Conservation (phyloP, 2,797 vertebrate species). For the Coregonus sp. region DNA sequence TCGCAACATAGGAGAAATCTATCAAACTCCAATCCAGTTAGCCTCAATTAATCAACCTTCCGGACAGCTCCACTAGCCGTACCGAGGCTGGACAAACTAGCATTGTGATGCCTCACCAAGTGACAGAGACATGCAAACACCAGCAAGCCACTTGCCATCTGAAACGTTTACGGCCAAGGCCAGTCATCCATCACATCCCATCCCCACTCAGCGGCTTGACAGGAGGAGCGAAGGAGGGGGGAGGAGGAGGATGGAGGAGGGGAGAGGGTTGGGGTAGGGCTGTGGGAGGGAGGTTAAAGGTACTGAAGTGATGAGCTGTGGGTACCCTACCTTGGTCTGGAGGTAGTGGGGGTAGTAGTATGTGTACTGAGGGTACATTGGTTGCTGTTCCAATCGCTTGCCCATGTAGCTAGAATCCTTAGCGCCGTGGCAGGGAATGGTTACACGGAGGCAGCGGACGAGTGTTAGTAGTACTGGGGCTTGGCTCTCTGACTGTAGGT, state of each 20-base stretch:
- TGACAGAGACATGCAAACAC: slow-evolving; percentile 51
- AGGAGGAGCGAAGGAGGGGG: neutral
- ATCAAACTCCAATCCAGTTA: neutral
- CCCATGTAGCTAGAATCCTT: slow-evolving; percentile 99
- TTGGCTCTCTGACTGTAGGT: slow-evolving; percentile 50
- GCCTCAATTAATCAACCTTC: neutral
- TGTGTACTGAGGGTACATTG: slow-evolving; percentile 99
- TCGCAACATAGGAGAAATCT: neutral
- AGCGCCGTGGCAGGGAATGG: slow-evolving; percentile 87
- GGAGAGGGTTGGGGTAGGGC: neutral
- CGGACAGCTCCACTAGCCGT: neutral
- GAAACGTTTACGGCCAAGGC: slow-evolving; percentile 64
- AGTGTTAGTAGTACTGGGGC: slow-evolving; percentile 28
- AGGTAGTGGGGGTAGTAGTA: slow-evolving; percentile 98
- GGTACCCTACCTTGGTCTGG: slow-evolving; percentile 90
- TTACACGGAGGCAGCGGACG: slow-evolving; percentile 54
- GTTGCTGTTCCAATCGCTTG: slow-evolving; percentile 98
- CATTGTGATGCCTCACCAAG: slow-evolving; percentile 4
- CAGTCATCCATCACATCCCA: slow-evolving; percentile 64
- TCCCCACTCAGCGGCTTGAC: slow-evolving; percentile 33
- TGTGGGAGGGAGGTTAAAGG: neutral
- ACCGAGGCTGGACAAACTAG: neutral
- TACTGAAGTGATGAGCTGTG: slow-evolving; percentile 1
- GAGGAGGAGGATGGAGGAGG: slow-evolving; percentile 19
- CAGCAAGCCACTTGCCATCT: slow-evolving; percentile 53